Percentiles rank a stretch among this genome's conserved stretches.
Conservation (phyloP, 2,113 vertebrate genomes). For the Sapayoa aenigma region DNA sequence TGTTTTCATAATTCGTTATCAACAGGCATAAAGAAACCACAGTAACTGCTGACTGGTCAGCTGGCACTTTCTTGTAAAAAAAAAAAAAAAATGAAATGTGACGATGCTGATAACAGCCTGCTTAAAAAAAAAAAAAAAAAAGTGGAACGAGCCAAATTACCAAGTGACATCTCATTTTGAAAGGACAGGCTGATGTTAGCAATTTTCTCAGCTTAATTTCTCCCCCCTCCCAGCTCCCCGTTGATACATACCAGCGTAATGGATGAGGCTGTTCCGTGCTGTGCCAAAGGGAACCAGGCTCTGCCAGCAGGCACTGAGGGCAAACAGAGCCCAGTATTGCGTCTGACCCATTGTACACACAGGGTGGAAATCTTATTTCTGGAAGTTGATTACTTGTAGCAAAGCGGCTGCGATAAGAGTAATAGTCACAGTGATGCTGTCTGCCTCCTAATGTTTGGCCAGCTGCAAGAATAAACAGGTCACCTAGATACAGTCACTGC, state of each 20-base stretch:
- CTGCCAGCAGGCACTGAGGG: not conserved
- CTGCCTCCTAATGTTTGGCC: constrained; percentile 12
- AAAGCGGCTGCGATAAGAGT: not conserved
- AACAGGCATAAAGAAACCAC: not conserved
- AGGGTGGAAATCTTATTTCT: constrained; percentile 7
- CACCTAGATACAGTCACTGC: not conserved
- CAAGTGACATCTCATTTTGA: not conserved
- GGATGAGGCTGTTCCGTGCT: not conserved
- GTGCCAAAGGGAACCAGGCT: not conserved
- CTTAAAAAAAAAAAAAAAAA: constrained; percentile 10
- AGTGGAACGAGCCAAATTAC: not conserved
- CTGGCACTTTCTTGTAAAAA: not conserved
- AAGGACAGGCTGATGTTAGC: not conserved
- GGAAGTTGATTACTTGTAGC: not conserved
- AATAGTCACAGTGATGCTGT: not conserved
- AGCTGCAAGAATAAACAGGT: constrained; percentile 22
- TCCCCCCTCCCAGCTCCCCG: accelerated
- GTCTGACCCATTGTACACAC: not conserved
- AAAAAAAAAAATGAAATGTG: not conserved
- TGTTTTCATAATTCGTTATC: not conserved
- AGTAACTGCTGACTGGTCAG: not conserved
- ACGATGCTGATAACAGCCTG: not conserved
- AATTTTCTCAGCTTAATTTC: not conserved
- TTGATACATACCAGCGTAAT: accelerated
- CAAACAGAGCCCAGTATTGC: not conserved